Evolutionary conservation across 2,113 vertebrate species (phyloP).

Genomic region (Capreolus pygargus): DNA sequence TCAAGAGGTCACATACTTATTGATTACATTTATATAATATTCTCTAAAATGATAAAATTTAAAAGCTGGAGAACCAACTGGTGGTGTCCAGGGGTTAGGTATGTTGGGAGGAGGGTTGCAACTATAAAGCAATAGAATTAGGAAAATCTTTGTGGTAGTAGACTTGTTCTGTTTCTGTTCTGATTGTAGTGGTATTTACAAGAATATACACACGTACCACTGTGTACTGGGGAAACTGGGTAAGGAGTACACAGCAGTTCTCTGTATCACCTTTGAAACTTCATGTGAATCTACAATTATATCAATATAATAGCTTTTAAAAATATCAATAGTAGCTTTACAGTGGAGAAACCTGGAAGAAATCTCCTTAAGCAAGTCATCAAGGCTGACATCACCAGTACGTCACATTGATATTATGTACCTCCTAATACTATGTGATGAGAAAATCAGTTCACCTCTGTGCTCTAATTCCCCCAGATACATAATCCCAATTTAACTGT

Average conservation of each 20-base stretch:
- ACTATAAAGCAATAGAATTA: neutral
- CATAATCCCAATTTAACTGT: neutral
- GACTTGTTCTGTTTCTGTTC: neutral
- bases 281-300: neutral
- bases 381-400: neutral
- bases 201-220: neutral
- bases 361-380: neutral
- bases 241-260: neutral
- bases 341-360: neutral
- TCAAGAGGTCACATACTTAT: neutral
- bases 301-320: neutral
- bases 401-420: neutral
- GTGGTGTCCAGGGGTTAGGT: neutral
- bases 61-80: neutral
- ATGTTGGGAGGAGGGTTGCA: neutral
- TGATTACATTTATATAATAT: neutral
- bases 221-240: neutral
- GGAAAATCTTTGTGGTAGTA: neutral
- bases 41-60: conserved; percentile 14
- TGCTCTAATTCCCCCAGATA: neutral
- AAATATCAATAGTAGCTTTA: neutral
- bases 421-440: neutral
- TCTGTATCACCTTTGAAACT: neutral
- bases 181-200: neutral
- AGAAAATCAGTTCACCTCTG: neutral